Conservation (phyloP, 2,113 vertebrate species). For the Percina caprodes region DNA sequence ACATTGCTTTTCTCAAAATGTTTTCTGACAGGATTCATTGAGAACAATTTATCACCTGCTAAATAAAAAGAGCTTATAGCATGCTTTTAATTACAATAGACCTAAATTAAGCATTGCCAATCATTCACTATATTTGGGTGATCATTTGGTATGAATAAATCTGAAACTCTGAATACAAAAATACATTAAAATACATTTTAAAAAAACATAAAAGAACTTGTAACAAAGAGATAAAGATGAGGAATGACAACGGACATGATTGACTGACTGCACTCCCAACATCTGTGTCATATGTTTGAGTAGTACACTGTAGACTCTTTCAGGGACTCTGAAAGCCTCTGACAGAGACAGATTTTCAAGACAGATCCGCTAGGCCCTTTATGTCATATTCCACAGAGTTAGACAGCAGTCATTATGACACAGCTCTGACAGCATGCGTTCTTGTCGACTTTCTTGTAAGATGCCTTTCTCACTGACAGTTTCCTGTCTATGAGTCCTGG, state of each 20-base stretch:
- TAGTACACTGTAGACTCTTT: not conserved
- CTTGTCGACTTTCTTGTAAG: not conserved
- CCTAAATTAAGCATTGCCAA: not conserved
- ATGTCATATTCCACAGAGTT: constrained; percentile 14
- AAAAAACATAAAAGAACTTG: not conserved
- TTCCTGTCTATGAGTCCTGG: constrained; percentile 10
- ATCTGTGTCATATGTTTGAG: not conserved
- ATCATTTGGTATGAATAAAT: not conserved
- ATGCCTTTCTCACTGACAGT: constrained; percentile 19
- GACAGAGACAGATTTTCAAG: constrained; percentile 4
- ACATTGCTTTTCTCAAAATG: not conserved
- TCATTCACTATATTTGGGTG: not conserved
- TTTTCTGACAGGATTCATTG: not conserved
- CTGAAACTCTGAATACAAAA: not conserved
- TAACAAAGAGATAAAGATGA: not conserved
- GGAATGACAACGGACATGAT: not conserved
- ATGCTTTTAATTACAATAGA: not conserved
- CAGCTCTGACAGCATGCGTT: constrained; percentile 35
- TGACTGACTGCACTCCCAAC: not conserved
- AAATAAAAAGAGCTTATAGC: not conserved
- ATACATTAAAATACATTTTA: no score
- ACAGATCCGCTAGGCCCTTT: not conserved
- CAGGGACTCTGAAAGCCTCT: not conserved
- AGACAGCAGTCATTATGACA: constrained; percentile 26
- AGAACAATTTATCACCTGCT: not conserved